phyloP scores from a whole-genome alignment of 2,113 vertebrate genomes.

The Myanophis thanlyinensis region DNA sequence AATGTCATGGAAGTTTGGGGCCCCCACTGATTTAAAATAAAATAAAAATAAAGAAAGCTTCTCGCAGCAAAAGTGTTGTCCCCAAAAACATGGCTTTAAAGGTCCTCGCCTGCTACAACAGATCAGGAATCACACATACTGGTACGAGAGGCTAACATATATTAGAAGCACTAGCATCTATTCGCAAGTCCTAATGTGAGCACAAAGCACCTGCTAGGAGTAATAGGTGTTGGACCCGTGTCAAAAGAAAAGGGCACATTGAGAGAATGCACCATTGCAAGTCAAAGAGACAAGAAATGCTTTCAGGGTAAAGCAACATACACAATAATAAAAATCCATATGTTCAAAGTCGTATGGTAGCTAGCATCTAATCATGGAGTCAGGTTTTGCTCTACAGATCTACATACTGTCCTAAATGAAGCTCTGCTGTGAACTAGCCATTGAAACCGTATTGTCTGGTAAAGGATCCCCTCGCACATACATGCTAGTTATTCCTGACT shows the following conservation, averaged over 20 bases:
- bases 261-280: neutral
- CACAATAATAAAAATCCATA: neutral
- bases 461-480: too few species aligned
- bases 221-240: conserved; percentile 48
- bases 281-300: conserved; percentile 36
- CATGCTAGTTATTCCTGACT: too few species aligned
- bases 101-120: conserved; percentile 56
- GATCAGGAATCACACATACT: conserved; percentile 60
- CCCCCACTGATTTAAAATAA: conserved; percentile 53
- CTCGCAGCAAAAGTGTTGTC: conserved; percentile 62
- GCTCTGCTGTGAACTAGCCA: neutral
- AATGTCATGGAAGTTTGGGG: conserved; percentile 60
- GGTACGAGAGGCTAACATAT: conserved; percentile 53
- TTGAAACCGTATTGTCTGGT: neutral
- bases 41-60: conserved; percentile 63
- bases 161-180: conserved; percentile 52
- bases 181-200: conserved; percentile 34
- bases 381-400: neutral
- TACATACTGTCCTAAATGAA: neutral
- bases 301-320: conserved; percentile 22
- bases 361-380: neutral
- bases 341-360: neutral
- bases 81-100: conserved; percentile 61
- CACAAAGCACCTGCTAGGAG: conserved; percentile 51
- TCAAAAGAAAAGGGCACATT: conserved; percentile 28